Base-by-base conservation (phyloP, 2,797 vertebrate species). In the Chelonia mydas region DNA sequence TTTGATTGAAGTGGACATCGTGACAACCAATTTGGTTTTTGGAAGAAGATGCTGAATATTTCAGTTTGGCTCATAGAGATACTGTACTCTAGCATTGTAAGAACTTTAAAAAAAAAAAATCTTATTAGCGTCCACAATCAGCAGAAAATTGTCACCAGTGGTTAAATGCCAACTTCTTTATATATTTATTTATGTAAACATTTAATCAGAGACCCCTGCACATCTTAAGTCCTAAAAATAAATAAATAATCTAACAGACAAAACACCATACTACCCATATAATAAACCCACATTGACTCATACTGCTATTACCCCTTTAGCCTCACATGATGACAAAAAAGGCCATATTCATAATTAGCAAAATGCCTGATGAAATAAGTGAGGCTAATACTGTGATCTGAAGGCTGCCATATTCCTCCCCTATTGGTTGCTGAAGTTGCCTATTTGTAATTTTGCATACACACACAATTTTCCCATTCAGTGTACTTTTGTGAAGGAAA, bases 81-180 rank as follows among this genome's bases (percentile, higher is more conserved):
- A 80, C 4, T 78, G 6, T 11, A 10, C 83, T 80, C 31, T 77
- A 65, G 33, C 3, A 3, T 85, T 47, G 19, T 1, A 4, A 5
- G 3, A 2, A 88, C 78, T 83, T 77, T 21, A 79, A 16, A 10
- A 0, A 0, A 31, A 27, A 79, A 77, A 82, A 59, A 41, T 3
- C 81, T 90, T 61, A 45, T 79, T 88, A 77, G 53, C 76, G 4
- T 41, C 51, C n/a, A 28, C 68, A 49, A 31, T 54, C 50, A 87
- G 78, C 47, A 92, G 61, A 51, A 90, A 85, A 90, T 92, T 72
- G 83, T 23, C 37, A 72, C 37, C 37, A 47, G n/a, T 88, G 53
- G 84, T 74, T 76, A 81, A 90, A 61, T 51, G 47, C 45, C 79
- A 49, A 90, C 55, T 59, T 45, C 51, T 83, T 89, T 28, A 45